Evolutionary conservation across 2,888 invertebrate species (phyloP).

Genomic region (Diaprepes abbreviatus): DNA sequence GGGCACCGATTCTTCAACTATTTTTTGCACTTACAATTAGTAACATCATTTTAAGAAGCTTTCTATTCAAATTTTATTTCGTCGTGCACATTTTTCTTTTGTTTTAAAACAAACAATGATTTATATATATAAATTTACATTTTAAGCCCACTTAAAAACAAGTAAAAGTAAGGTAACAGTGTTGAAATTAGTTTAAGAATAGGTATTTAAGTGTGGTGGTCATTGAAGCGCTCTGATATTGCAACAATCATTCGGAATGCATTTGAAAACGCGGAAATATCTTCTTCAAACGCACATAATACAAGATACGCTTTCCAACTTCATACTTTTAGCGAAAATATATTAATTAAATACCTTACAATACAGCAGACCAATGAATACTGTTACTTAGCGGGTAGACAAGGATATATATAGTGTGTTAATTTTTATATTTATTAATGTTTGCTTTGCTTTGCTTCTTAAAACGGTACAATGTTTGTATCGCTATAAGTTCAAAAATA

Average conservation of each 20-base stretch:
- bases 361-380: slow-evolving; percentile 45
- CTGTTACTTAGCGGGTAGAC: slow-evolving; percentile 34
- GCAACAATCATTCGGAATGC: slow-evolving; percentile 47
- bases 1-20: slow-evolving; percentile 18
- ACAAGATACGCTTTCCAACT: slow-evolving; percentile 64
- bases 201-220: slow-evolving; percentile 18
- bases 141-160: background rate
- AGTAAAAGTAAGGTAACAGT: slow-evolving; percentile 6
- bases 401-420: slow-evolving; percentile 4
- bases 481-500: too few relatives aligned
- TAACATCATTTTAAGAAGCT: too few relatives aligned
- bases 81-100: too few relatives aligned
- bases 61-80: too few relatives aligned
- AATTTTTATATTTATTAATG: background rate
- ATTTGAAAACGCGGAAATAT: slow-evolving; percentile 60
- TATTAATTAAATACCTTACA: slow-evolving; percentile 50
- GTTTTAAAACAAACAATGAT: too few relatives aligned
- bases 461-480: too few relatives aligned
- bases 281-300: slow-evolving; percentile 57
- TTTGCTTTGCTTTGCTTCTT: too few relatives aligned
- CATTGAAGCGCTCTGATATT: slow-evolving; percentile 36
- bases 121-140: background rate
- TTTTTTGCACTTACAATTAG: background rate
- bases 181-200: slow-evolving; percentile 18
- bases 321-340: slow-evolving; percentile 59